These are phyloP conservation scores for Hipposideros larvatus DNA, from an alignment of 2,797 vertebrate genomes.

Conservation along the genomic window DNA sequence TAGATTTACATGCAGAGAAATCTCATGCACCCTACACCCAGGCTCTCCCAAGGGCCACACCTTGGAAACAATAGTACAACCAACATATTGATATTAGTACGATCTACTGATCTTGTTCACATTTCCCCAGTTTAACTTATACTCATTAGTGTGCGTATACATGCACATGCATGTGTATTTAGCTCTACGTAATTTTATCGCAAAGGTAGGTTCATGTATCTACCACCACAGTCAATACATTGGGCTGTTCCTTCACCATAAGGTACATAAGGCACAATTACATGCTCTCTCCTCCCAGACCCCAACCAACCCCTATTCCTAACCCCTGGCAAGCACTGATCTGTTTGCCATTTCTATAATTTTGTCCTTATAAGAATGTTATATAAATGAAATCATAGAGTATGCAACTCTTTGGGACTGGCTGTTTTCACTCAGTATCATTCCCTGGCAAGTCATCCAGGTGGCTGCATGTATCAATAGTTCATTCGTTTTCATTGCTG, in stretches of 20 bases:
- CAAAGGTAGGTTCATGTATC: background rate
- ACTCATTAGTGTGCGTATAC: background rate
- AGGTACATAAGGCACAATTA: too few relatives aligned
- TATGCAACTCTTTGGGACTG: background rate
- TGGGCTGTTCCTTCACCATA: background rate
- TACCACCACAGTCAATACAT: background rate
- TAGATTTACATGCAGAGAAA: background rate
- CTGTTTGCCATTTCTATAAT: background rate
- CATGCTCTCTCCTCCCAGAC: background rate
- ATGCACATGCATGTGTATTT: background rate
- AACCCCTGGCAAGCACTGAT: background rate
- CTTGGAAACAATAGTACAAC: background rate
- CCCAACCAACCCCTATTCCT: background rate
- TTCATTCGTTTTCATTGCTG: background rate
- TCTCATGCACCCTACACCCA: background rate
- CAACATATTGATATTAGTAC: background rate
- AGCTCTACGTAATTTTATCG: background rate
- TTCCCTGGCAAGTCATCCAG: background rate
- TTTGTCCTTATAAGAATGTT: constrained; percentile 2
- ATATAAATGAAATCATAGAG: background rate
- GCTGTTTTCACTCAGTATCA: background rate
- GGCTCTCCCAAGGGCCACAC: background rate
- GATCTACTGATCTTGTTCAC: background rate
- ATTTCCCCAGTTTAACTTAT: background rate
- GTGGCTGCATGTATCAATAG: background rate